These are phyloP conservation scores for Meriones unguiculatus DNA, from an alignment of 2,113 vertebrate species.

Conservation along the genomic window DNA sequence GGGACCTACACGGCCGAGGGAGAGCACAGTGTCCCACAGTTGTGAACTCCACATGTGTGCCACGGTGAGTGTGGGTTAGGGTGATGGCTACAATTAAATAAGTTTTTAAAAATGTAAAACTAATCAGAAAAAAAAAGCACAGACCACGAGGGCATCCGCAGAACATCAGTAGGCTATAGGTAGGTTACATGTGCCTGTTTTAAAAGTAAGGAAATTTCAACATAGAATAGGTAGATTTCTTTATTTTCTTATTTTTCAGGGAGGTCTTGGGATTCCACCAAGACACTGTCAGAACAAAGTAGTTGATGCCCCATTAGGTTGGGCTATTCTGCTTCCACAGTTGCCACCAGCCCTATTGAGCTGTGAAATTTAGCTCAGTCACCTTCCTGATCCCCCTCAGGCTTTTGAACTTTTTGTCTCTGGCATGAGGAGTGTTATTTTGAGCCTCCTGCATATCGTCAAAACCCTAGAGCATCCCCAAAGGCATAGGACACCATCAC, in stretches of 20 bases:
- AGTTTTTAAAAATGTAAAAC: neutral
- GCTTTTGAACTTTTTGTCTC: neutral
- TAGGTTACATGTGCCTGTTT: neutral
- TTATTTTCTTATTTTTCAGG: neutral
- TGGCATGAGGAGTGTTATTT: neutral
- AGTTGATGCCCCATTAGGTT: neutral
- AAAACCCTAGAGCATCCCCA: neutral
- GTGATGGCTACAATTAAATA: neutral
- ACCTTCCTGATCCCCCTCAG: neutral
- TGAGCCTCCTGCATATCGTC: neutral
- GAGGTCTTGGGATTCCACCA: neutral
- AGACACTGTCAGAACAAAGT: neutral
- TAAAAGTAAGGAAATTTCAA: neutral
- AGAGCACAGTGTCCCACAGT: no score
- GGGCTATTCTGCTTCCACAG: neutral
- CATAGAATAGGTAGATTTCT: neutral
- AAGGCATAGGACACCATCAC: neutral
- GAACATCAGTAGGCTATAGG: neutral
- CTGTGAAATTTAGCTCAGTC: neutral
- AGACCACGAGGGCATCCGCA: slow-evolving; percentile 14
- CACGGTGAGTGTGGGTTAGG: neutral
- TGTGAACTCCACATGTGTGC: neutral
- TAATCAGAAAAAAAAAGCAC: neutral
- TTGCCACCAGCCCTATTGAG: neutral
- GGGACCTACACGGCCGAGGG: neutral